These are phyloP conservation scores for Psylliodes chrysocephalus DNA, from an alignment of 2,888 invertebrate genomes.

Conservation along the genomic window DNA sequence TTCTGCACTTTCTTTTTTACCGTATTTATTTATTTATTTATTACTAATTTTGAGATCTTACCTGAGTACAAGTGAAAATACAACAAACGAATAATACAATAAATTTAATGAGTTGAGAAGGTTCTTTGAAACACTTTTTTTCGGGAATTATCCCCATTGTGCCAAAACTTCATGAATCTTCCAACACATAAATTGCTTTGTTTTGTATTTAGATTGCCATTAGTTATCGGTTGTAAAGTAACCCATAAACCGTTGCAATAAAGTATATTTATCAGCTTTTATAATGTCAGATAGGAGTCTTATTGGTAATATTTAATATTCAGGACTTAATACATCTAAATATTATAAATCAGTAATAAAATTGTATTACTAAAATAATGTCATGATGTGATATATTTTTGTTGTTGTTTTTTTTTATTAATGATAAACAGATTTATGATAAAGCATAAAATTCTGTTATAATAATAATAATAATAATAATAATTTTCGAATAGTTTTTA, in stretches of 20 bases:
- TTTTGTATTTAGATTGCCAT: not conserved
- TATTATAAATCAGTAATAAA: conserved; percentile 1
- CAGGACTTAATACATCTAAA: not conserved
- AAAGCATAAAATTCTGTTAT: too few relatives aligned
- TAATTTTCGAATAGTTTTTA: too few relatives aligned
- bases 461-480: too few relatives aligned
- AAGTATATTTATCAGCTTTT: not conserved
- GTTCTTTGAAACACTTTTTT: conserved; percentile 19
- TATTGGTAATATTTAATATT: not conserved
- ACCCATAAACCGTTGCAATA: not conserved
- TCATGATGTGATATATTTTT: too few relatives aligned
- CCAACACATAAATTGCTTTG: not conserved
- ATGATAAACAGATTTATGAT: too few relatives aligned
- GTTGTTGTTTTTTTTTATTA: too few relatives aligned
- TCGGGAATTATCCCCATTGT: conserved; percentile 7
- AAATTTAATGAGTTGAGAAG: conserved; percentile 16
- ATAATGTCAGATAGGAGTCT: not conserved
- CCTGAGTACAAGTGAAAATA: conserved; percentile 16
- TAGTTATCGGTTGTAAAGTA: conserved; percentile 3
- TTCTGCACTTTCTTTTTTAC: too few relatives aligned
- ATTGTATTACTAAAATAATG: too few relatives aligned
- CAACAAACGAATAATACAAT: conserved; percentile 16
- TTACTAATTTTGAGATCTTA: conserved; percentile 1
- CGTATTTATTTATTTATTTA: too few relatives aligned
- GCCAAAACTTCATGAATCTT: not conserved